Evolutionary conservation across 2,797 vertebrate genomes (phyloP), one percentile per base, ranked within the genome.

Genomic region (Xyrichtys novacula): DNA sequence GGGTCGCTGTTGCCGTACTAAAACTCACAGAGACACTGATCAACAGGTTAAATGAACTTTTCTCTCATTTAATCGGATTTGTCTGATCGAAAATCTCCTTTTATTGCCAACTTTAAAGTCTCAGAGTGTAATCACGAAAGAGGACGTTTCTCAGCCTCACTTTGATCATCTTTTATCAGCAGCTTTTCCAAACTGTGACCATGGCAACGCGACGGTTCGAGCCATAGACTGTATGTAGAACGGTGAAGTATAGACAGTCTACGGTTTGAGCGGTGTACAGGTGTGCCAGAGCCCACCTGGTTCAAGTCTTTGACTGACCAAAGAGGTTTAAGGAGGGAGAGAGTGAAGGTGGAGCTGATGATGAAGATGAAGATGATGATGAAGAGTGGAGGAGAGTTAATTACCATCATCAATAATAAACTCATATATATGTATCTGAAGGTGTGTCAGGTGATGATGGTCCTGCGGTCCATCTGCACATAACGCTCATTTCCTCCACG

Each of bases 31-130:
- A 40, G 15, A 11, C 8, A 17, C 28, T 1, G n/a, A 5, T 67
- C 80, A 86, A 86, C 86, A 88, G 59, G 73, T 86, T 32, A 19
- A 4, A 4, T 22, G 12, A 4, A 69, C 55, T 63, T 59, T 22
- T 31, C 9, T 3, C 7, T 23, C 3, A n/a, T 38, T 47, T 1
- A 9, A 15, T 47, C 1, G 0, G 49, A 52, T 17, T n/a, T 5
- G 22, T 25, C 4, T 25, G 16, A 14, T 25, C 22, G 11, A 25
- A 46, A 22, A 20, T 40, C 14, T 23, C 2, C 1, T 22, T 11
- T 15, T 10, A 7, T 12, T 10, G 0, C 0, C 6, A 31, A 11
- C 14, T 2, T 16, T 12, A 0, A 19, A 38, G 2, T 19, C 3
- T 1, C 22, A 43, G 19, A 3, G 1, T 62, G 26, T 6, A 5